phyloP scores from a whole-genome alignment of 2,888 invertebrate species.

The Acronicta alni region DNA sequence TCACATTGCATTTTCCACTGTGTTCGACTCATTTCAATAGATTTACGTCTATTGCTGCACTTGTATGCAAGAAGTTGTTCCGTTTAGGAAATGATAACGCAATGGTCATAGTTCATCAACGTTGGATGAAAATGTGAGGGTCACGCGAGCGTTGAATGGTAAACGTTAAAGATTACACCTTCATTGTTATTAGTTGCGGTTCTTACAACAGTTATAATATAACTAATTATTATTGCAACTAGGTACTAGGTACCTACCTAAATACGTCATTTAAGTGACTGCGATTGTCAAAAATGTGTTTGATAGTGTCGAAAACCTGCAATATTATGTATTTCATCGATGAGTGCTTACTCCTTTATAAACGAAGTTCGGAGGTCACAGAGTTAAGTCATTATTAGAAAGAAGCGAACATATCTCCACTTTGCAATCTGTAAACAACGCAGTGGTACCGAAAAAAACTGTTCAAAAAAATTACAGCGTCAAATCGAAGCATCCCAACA shows the following conservation, averaged over 20 bases:
- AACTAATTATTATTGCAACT: neutral
- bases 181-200: slow-evolving; percentile 12
- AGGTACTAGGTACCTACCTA: too few species aligned
- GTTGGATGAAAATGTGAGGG: slow-evolving; percentile 27
- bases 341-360: too few species aligned
- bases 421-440: too few species aligned
- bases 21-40: slow-evolving; percentile 2
- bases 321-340: too few species aligned
- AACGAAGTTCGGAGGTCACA: too few species aligned
- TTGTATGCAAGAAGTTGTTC: slow-evolving; percentile 35
- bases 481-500: too few species aligned
- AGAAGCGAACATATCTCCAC: too few species aligned
- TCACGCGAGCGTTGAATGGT: slow-evolving; percentile 38
- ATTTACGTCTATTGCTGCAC: slow-evolving; percentile 27
- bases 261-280: neutral
- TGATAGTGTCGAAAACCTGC: too few species aligned
- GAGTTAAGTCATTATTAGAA: too few species aligned
- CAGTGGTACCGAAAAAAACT: neutral
- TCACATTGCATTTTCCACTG: neutral
- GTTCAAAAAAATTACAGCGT: neutral
- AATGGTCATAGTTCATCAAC: slow-evolving; percentile 40
- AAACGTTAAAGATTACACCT: slow-evolving; percentile 32
- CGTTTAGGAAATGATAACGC: slow-evolving; percentile 22
- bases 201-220: neutral
- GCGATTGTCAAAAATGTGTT: neutral